A percentile compares a stretch with the other conserved stretches of the same genome.
Evolutionary conservation across 2,797 vertebrate genomes (phyloP).

Genomic region (Nannoperca obscura): DNA sequence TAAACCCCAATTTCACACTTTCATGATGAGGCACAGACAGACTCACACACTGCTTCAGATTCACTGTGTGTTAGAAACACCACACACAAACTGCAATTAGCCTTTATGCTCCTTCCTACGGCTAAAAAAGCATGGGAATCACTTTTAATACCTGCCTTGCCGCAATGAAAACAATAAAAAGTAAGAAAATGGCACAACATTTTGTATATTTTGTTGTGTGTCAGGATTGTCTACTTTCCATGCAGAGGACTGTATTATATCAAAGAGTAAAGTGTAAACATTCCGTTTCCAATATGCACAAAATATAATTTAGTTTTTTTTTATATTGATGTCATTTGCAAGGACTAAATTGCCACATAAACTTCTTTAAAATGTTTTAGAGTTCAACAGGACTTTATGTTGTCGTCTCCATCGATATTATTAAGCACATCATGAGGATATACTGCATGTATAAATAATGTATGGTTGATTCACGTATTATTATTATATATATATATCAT

Average conservation of each 20-base stretch:
- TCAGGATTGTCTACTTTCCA: not conserved
- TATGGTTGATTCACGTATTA: not conserved
- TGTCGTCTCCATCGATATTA: not conserved
- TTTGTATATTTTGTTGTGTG: not conserved
- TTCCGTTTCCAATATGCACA: not conserved
- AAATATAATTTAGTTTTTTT: not conserved
- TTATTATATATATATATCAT: not conserved
- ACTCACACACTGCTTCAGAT: conserved; percentile 16
- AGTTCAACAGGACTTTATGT: not conserved
- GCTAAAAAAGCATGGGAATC: conserved; percentile 14
- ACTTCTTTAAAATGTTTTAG: not conserved
- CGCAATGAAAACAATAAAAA: not conserved
- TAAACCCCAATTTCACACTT: conserved; percentile 62
- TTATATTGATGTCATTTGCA: not conserved
- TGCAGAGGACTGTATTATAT: not conserved
- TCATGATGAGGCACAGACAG: conserved; percentile 33
- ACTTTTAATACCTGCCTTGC: not conserved
- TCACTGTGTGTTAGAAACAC: conserved; percentile 6
- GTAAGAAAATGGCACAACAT: not conserved
- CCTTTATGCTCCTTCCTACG: conserved; percentile 23
- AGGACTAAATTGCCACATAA: not conserved
- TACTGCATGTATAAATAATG: not conserved
- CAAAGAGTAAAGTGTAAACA: not conserved
- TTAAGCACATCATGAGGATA: not conserved
- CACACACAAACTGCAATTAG: conserved; percentile 24